Evolutionary conservation across 2,888 invertebrate genomes (phyloP), one percentile per base, ranked within the genome.

Genomic region (Acanthosepion pharaonis): DNA sequence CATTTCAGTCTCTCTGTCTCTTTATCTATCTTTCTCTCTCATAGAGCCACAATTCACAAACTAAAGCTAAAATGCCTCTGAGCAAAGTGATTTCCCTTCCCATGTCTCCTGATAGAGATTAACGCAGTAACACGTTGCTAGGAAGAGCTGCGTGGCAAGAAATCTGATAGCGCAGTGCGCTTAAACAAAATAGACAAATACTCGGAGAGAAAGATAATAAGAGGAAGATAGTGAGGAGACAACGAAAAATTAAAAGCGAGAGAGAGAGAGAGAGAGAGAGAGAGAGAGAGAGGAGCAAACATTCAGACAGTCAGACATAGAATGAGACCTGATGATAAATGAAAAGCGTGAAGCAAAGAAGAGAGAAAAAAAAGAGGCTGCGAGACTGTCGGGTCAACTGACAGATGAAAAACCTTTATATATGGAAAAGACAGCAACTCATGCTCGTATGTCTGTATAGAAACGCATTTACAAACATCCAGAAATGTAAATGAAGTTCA

Each of bases 231-330:
- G 23, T 28, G n/a, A 92, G 48, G 9, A 3, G 42, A 20, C 0
- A 91, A 42, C 5, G 48, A 11, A 42, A 23, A 5, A 91, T 11
- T 15, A 11, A 23, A 11, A 93, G 28, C 4, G 9, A 93, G 93
- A 48, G 53, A 93, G 93, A 48, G 48, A 93, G 93, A 49, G 51
- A n/a, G 51, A 51, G 93, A 93, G 51, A 28, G 93, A 93, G 5
- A 49, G 51, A 93, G 51, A 49, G 93, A 93, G 51, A 91, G 91
- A 91, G 33, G 33, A 3, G 33, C 4, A 91, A 0, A 91, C 4
- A 33, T 6, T 33, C 4, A 33, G 33, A 91, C 4, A n/a, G 33
- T 1, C 4, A 28, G 6, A 20, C 9, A 28, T 4, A 28, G n/a
- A 91, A 42, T n/a, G 11, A 91, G n/a, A n/a, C 33, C 8, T 15